Conservation (phyloP, 2,797 vertebrate genomes). For the Smutsia temminckii region DNA sequence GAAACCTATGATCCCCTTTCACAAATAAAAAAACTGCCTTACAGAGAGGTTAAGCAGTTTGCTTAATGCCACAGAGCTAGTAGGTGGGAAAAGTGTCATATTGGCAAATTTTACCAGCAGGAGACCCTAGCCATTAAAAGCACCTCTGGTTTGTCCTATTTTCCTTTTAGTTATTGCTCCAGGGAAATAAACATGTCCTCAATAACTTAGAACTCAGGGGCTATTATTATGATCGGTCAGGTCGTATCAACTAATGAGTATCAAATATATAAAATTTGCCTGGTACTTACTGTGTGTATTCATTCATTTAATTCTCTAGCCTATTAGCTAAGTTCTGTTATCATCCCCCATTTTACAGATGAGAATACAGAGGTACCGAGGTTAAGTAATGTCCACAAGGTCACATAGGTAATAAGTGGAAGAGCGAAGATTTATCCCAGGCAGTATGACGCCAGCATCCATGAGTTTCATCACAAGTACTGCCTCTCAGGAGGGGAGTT, state of each 20-base stretch:
- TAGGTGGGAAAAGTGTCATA: not conserved
- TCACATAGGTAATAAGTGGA: not conserved
- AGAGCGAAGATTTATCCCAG: not conserved
- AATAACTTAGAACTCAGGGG: not conserved
- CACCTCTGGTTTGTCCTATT: not conserved
- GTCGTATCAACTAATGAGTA: not conserved
- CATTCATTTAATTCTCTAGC: not conserved
- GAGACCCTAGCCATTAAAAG: not conserved
- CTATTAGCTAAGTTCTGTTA: not conserved
- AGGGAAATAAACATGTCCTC: not conserved
- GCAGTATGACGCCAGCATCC: not conserved
- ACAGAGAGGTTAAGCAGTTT: not conserved
- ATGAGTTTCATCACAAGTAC: no score
- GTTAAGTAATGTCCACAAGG: not conserved
- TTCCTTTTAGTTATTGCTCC: not conserved
- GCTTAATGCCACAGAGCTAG: not conserved
- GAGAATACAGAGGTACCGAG: not conserved
- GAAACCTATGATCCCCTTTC: not conserved
- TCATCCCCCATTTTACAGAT: not conserved
- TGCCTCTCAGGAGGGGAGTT: not conserved
- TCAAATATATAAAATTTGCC: not conserved
- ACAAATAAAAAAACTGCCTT: not conserved
- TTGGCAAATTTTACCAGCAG: not conserved
- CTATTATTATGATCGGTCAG: not conserved
- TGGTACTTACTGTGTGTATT: not conserved